phyloP scores from a whole-genome alignment of 2,113 vertebrate genomes.

The Pantherophis guttatus region DNA sequence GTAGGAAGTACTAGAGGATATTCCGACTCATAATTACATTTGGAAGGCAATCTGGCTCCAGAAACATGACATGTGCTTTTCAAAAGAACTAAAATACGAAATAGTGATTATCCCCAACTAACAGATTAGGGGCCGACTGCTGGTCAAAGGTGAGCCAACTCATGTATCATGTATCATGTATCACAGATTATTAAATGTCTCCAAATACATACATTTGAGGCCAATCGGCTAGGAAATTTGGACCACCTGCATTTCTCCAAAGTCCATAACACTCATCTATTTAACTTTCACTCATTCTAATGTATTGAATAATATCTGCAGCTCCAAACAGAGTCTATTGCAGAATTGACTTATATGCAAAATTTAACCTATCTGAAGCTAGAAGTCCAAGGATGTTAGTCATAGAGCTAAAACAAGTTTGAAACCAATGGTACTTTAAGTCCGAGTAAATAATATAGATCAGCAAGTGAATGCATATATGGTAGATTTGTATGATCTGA shows the following conservation, averaged over 20 bases:
- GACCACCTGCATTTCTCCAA: background rate
- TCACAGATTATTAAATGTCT: conserved; percentile 10
- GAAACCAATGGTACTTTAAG: background rate
- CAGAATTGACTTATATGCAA: background rate
- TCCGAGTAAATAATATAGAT: background rate
- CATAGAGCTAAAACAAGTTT: background rate
- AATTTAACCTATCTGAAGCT: background rate
- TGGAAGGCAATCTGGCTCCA: conserved; percentile 2
- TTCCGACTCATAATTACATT: background rate
- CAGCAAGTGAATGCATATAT: background rate
- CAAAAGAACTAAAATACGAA: conserved; percentile 13
- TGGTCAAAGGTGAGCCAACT: background rate
- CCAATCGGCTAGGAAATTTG: background rate
- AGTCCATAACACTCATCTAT: background rate
- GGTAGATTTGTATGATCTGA: background rate
- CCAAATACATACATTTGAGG: background rate
- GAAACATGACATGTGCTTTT: conserved; percentile 5
- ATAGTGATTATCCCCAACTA: conserved; percentile 4
- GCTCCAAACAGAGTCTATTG: background rate
- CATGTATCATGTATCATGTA: background rate
- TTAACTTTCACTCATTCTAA: background rate
- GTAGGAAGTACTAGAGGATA: background rate
- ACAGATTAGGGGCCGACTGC: conserved; percentile 6
- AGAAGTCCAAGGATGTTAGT: background rate
- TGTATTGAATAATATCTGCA: background rate